These are phyloP conservation scores for Patella depressa DNA, from an alignment of 2,888 invertebrate genomes.

Conservation along the genomic window DNA sequence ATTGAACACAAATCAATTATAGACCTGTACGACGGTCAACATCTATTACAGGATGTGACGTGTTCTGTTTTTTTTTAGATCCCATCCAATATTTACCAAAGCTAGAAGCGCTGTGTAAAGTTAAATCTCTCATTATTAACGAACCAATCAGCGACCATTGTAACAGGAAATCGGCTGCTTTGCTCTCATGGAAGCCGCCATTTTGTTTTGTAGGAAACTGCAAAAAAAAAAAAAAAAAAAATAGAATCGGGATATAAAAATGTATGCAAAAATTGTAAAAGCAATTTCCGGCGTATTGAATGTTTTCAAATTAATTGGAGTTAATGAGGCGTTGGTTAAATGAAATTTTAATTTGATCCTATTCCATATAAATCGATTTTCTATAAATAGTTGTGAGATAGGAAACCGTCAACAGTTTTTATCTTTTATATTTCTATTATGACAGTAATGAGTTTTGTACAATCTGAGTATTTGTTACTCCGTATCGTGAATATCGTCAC, in stretches of 20 bases:
- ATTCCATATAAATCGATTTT: no score
- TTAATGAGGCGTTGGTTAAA: no score
- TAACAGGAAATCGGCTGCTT: constrained; percentile 65
- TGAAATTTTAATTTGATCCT: no score
- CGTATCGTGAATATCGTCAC: no score
- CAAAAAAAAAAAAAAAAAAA: constrained; percentile 26
- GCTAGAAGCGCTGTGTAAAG: constrained; percentile 65
- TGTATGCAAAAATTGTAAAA: not conserved
- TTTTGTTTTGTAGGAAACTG: constrained; percentile 44
- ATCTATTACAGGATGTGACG: not conserved
- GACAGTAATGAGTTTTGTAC: no score
- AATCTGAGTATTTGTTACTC: no score
- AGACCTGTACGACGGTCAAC: not conserved
- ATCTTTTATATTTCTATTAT: no score
- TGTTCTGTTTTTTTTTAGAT: not conserved
- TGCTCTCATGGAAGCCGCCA: constrained; percentile 38
- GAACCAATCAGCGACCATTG: constrained; percentile 69
- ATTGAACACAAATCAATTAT: no score
- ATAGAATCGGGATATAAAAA: not conserved
- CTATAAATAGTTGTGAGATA: no score
- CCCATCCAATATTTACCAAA: constrained; percentile 59
- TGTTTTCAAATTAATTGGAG: no score
- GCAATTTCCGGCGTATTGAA: no score
- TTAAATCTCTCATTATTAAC: constrained; percentile 67
- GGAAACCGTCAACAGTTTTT: no score